These are phyloP conservation scores for Carabus problematicus DNA, from an alignment of 2,888 invertebrate genomes.

Conservation along the genomic window DNA sequence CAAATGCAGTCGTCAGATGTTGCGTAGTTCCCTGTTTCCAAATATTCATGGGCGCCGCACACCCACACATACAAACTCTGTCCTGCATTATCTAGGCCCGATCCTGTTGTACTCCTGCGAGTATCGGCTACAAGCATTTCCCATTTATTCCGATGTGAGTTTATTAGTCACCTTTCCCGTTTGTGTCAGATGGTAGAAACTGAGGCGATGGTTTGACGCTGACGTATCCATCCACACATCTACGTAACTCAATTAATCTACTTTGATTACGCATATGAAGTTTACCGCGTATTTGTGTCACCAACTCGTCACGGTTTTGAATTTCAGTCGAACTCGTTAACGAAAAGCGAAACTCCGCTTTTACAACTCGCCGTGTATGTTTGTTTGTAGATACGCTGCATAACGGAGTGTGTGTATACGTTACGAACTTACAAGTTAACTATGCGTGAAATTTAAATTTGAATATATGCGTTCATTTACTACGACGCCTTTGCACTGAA, in stretches of 20 bases:
- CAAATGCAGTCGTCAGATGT: slow-evolving; percentile 31
- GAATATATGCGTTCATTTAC: slow-evolving; percentile 24
- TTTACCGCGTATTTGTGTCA: slow-evolving; percentile 21
- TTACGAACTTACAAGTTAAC: slow-evolving; percentile 9
- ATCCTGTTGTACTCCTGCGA: slow-evolving; percentile 1
- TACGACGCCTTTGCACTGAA: too few relatives aligned
- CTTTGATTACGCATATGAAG: slow-evolving; percentile 38
- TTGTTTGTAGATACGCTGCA: not conserved
- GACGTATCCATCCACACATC: slow-evolving; percentile 4
- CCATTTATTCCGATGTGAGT: slow-evolving; percentile 22
- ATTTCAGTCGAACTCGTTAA: slow-evolving; percentile 37
- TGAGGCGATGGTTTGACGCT: too few relatives aligned
- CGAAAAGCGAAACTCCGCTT: not conserved
- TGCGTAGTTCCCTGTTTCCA: not conserved
- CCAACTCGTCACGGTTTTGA: slow-evolving; percentile 17
- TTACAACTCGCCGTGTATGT: not conserved
- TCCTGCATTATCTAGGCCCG: not conserved
- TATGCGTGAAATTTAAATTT: slow-evolving; percentile 20
- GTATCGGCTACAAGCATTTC: slow-evolving; percentile 29
- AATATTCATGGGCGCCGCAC: slow-evolving; percentile 19
- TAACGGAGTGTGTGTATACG: not conserved
- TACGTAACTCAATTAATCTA: slow-evolving; percentile 34
- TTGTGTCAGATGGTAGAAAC: not conserved
- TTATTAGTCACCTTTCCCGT: slow-evolving; percentile 19
- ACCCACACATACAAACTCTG: not conserved